Evolutionary conservation across 2,797 vertebrate genomes (phyloP).

Genomic region (Acestrorhynchus altus): DNA sequence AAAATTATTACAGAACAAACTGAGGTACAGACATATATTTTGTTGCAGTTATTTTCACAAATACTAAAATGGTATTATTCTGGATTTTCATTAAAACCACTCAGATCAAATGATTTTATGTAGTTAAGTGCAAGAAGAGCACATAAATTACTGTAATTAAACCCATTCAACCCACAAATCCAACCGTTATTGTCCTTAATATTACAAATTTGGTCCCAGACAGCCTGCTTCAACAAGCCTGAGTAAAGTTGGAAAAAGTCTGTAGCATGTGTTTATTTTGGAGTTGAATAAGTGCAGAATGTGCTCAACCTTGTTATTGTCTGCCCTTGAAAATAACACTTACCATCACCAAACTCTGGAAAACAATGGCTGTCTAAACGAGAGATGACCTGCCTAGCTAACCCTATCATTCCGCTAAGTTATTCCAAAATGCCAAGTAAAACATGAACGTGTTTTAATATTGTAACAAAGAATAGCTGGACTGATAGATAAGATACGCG

Average conservation of each 20-base stretch:
- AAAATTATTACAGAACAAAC: no score
- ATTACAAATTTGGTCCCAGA: conserved; percentile 5
- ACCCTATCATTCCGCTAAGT: conserved; percentile 10
- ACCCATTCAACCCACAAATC: neutral
- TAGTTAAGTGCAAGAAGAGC: neutral
- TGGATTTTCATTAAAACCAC: no score
- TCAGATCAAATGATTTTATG: neutral
- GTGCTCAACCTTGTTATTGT: conserved; percentile 12
- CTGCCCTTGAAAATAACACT: conserved; percentile 37
- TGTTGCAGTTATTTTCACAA: no score
- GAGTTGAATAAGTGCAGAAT: conserved; percentile 10
- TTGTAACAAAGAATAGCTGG: conserved; percentile 37
- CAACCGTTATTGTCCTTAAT: conserved; percentile 13
- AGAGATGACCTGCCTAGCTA: conserved; percentile 17
- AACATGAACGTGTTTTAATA: conserved; percentile 49
- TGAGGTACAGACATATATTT: no score
- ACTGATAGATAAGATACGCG: conserved; percentile 24
- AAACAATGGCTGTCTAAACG: conserved; percentile 27
- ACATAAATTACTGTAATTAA: neutral
- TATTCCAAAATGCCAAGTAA: conserved; percentile 40
- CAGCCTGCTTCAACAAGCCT: conserved; percentile 27
- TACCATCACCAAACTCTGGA: conserved; percentile 20
- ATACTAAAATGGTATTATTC: neutral
- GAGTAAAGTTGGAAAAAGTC: conserved; percentile 6
- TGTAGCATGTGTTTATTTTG: conserved; percentile 36